These are phyloP conservation scores for Prosapia bicincta DNA, from an alignment of 2,888 invertebrate species.

Conservation along the genomic window DNA sequence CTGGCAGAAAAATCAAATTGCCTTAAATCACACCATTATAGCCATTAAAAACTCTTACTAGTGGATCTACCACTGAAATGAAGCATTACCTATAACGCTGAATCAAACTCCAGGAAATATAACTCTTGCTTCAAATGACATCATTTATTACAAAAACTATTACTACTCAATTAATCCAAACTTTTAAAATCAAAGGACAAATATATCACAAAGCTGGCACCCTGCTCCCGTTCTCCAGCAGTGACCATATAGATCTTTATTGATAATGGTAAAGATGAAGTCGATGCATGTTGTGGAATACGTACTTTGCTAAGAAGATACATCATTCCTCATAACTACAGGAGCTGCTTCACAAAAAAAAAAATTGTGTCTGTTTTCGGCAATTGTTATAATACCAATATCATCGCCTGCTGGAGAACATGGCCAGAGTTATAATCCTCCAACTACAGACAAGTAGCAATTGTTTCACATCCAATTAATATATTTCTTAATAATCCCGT, in stretches of 20 bases:
- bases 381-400: no score
- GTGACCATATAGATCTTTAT: conserved; percentile 33
- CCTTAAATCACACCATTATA: background rate
- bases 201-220: background rate
- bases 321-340: background rate
- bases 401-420: no score
- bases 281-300: background rate
- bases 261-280: conserved; percentile 4
- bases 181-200: conserved; percentile 6
- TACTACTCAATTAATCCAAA: background rate
- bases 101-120: no score
- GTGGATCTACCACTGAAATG: no score
- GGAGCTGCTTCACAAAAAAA: background rate
- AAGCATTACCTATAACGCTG: no score
- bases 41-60: no score
- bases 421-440: no score
- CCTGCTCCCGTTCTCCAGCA: conserved; percentile 30
- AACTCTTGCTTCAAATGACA: conserved; percentile 30
- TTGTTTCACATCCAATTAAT: no score
- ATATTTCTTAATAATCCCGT: no score
- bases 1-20: background rate
- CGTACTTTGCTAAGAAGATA: background rate
- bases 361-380: background rate
- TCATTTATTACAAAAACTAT: conserved; percentile 28
- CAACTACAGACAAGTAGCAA: no score